phyloP scores from a whole-genome alignment of 2,113 vertebrate genomes.

The Andinoacara biseriatus region DNA sequence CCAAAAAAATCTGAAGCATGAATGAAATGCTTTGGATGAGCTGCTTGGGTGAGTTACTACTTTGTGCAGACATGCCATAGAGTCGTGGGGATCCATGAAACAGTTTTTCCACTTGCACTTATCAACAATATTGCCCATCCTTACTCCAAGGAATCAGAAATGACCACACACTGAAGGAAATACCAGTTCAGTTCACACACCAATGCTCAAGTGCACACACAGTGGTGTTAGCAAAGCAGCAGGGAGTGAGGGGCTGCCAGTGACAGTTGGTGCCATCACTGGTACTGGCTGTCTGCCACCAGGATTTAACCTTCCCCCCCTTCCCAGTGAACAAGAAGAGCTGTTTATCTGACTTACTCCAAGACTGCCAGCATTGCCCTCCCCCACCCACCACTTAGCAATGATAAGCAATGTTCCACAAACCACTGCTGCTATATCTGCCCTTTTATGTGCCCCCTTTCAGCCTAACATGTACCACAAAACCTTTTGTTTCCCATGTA shows the following conservation, averaged over 20 bases:
- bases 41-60: background rate
- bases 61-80: background rate
- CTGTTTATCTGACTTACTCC: constrained; percentile 69
- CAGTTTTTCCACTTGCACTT: background rate
- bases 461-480: constrained; percentile 54
- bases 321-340: constrained; percentile 59
- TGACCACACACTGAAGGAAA: background rate
- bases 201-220: background rate
- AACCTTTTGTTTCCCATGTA: background rate
- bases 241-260: constrained; percentile 61
- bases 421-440: constrained; percentile 42
- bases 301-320: constrained; percentile 54
- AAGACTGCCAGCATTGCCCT: constrained; percentile 49
- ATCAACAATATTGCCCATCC: background rate
- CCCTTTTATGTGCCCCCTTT: constrained; percentile 55
- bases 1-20: background rate
- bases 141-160: background rate
- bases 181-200: constrained; percentile 27
- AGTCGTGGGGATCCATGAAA: background rate
- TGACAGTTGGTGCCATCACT: constrained; percentile 78
- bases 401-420: constrained; percentile 48
- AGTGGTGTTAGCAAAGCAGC: constrained; percentile 35
- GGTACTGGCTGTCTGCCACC: constrained; percentile 69
- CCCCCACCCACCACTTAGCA: constrained; percentile 47
- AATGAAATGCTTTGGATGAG: background rate